Conservation (phyloP, 2,888 invertebrate genomes). For the Heptascelio sp. region DNA sequence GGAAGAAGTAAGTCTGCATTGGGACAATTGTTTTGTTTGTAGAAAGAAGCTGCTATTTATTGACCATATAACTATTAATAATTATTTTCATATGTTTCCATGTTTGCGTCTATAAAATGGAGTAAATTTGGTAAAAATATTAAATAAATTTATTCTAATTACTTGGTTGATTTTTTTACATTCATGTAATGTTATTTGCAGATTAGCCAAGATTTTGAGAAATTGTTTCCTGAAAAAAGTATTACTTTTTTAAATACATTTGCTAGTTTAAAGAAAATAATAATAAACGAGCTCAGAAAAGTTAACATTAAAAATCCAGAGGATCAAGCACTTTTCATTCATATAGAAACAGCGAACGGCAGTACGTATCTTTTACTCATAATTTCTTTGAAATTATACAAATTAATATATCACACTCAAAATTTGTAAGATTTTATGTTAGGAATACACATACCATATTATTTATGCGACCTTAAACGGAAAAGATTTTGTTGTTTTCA, state of each 20-base stretch:
- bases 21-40: slow-evolving; percentile 9
- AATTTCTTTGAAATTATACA: no score
- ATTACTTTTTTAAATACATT: background rate
- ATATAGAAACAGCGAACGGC: background rate
- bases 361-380: slow-evolving; percentile 4
- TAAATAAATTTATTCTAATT: background rate
- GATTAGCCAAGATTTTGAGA: slow-evolving; percentile 36
- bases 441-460: no score
- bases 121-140: slow-evolving; percentile 25
- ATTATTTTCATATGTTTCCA: slow-evolving; percentile 15
- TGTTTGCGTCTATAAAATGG: slow-evolving; percentile 32
- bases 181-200: no score
- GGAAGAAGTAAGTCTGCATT: slow-evolving; percentile 5
- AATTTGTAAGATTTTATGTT: no score
- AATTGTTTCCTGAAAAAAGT: slow-evolving; percentile 27
- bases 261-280: background rate
- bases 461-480: no score
- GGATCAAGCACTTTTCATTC: slow-evolving; percentile 13
- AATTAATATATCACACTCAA: no score
- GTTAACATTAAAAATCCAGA: background rate
- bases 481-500: no score
- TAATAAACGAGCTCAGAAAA: slow-evolving; percentile 12
- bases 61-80: background rate
- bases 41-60: slow-evolving; percentile 9
- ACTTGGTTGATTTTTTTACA: background rate